These are phyloP conservation scores for Chloroceryle inda DNA, from an alignment of 2,797 vertebrate species.

Conservation along the genomic window DNA sequence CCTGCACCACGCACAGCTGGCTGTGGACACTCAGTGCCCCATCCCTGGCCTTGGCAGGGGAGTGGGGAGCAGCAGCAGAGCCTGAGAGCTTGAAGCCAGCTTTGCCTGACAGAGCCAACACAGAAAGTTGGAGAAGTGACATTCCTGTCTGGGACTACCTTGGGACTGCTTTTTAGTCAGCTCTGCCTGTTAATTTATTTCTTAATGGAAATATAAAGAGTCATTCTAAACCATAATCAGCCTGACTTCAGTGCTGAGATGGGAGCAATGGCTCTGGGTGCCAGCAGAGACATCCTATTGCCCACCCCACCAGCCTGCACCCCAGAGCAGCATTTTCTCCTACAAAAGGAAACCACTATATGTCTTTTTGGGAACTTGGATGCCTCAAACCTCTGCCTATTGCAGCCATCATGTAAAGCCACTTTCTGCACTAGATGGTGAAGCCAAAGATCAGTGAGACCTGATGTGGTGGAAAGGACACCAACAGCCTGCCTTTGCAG, in stretches of 20 bases:
- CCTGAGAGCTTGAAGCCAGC: not conserved
- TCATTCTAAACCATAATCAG: not conserved
- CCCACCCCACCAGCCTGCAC: not conserved
- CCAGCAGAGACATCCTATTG: not conserved
- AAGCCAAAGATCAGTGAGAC: not conserved
- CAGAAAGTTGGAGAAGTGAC: not conserved
- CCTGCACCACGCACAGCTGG: accelerated
- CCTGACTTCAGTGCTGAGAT: not conserved
- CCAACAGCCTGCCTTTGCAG: not conserved
- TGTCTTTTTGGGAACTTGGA: not conserved
- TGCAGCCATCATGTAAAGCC: not conserved
- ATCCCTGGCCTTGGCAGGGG: not conserved
- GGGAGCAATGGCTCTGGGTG: not conserved
- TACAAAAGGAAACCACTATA: not conserved
- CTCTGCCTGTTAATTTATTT: not conserved
- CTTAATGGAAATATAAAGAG: not conserved
- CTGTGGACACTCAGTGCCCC: not conserved
- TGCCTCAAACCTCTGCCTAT: not conserved
- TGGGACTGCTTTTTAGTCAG: not conserved
- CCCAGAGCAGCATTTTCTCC: not conserved
- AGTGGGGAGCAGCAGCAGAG: not conserved
- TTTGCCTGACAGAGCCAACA: not conserved
- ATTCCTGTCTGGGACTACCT: not conserved
- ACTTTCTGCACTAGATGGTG: not conserved
- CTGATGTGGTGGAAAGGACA: not conserved